Base-by-base conservation (phyloP, 2,113 vertebrate genomes). In the Chiloscyllium plagiosum region DNA sequence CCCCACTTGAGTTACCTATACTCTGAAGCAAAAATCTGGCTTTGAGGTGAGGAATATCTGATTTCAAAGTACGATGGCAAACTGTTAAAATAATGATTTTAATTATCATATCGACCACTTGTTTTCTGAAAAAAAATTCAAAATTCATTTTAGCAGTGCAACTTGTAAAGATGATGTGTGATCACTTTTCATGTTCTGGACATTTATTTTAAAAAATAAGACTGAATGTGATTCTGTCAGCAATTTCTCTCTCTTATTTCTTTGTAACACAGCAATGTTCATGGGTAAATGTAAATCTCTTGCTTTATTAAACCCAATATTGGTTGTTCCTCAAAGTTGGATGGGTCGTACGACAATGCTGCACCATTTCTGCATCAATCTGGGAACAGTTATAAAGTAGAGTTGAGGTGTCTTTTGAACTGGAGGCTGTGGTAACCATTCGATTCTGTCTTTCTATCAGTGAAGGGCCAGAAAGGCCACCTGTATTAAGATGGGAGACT, bases 301-400 rank as follows among this genome's bases (percentile, higher is more conserved):
- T 95, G 69, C 12, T 47, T 94, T 95, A 26, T 98, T 98, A 99
- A 12, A 99, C 99, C 98, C 98, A 99, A 52, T 99, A 99, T n/a
- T 99, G 99, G 97, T 96, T 98, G 96, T 72, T 97, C 96, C 98
- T 98, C 96, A 99, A 97, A 1, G 97, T 96, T 0, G 98, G 98
- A 96, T 98, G 98, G 96, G 98, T 96, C 95, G 97, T 98, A 95
- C 96, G 96, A 96, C 98, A 98, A 29, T 98, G 97, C 0, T 98
- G 97, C 68, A 97, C 96, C 95, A 98, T 96, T 96, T 97, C 97
- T 10, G 98, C 97, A 85, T 98, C 98, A 96, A 97, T 96, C 85
- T 96, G 97, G 52, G 97, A 97, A 98, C 98, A 98, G 0, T 96
- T 97, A 85, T 97, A 98, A 96, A 98, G 96, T 69, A 97, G 96